Percentiles rank a stretch among this genome's conserved stretches.
phyloP scores from a whole-genome alignment of 2,888 invertebrate genomes.

The Chalcis sispes region DNA sequence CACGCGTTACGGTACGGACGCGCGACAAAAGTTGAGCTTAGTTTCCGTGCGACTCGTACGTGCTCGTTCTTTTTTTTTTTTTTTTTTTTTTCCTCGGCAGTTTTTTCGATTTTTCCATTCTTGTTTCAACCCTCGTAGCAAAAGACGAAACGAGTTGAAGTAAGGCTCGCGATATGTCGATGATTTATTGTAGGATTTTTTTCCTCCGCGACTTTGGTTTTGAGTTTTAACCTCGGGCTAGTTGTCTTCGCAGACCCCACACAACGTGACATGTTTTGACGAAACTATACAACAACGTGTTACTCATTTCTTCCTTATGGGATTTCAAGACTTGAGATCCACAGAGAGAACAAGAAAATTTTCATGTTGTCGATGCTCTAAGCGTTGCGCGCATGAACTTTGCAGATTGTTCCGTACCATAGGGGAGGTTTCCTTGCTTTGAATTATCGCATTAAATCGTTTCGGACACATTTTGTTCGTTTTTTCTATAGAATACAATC shows the following conservation, averaged over 20 bases:
- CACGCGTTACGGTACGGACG: too few relatives aligned
- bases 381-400: background rate
- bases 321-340: slow-evolving; percentile 3
- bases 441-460: background rate
- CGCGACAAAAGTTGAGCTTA: slow-evolving; percentile 50
- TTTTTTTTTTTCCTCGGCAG: background rate
- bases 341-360: background rate
- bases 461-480: too few relatives aligned
- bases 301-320: slow-evolving; percentile 41
- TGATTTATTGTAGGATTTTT: too few relatives aligned
- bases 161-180: too few relatives aligned
- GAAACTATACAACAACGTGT: too few relatives aligned
- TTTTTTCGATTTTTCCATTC: background rate
- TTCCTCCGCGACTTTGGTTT: too few relatives aligned
- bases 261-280: slow-evolving; percentile 49
- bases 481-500: too few relatives aligned
- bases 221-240: slow-evolving; percentile 39
- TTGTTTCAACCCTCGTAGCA: too few relatives aligned
- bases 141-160: too few relatives aligned
- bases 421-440: background rate
- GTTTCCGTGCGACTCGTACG: slow-evolving; percentile 44
- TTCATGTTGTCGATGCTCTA: slow-evolving; percentile 38
- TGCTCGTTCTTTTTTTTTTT: slow-evolving; percentile 29
- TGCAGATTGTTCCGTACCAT: background rate
- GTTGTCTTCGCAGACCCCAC: slow-evolving; percentile 22